Conservation (phyloP, 1,140 invertebrate species). For the Nymphalis io region DNA sequence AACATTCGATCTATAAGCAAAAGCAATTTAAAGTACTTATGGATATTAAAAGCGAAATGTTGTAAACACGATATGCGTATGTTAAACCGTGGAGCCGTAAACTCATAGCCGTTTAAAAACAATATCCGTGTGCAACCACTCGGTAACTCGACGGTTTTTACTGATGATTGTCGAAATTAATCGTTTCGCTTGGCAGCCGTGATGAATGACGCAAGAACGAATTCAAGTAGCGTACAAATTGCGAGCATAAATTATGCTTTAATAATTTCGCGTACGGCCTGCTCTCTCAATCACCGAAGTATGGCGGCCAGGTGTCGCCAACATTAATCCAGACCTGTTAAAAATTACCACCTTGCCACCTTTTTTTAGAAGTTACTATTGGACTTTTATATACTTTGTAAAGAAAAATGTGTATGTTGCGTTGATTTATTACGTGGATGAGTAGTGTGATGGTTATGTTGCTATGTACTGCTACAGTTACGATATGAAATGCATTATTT, state of each 20-base stretch:
- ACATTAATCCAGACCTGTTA: slow-evolving; percentile 63
- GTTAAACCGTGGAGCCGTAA: slow-evolving; percentile 7
- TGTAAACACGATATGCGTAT: slow-evolving; percentile 21
- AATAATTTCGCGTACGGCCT: slow-evolving; percentile 75
- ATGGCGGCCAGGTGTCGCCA: slow-evolving; percentile 64
- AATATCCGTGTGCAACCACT: slow-evolving; percentile 40
- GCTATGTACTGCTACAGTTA: no score
- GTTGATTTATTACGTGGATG: background rate
- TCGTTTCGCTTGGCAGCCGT: slow-evolving; percentile 54
- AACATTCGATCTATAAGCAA: background rate
- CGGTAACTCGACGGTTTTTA: slow-evolving; percentile 54
- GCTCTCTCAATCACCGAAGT: slow-evolving; percentile 67
- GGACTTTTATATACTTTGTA: background rate
- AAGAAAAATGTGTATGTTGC: background rate
- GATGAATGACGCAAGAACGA: slow-evolving; percentile 75
- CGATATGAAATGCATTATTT: background rate
- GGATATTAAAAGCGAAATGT: slow-evolving; percentile 6
- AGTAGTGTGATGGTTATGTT: no score
- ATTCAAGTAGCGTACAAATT: slow-evolving; percentile 76
- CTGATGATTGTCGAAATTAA: slow-evolving; percentile 70
- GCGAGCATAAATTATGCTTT: slow-evolving; percentile 78
- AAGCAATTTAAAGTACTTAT: slow-evolving; percentile 8
- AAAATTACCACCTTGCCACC: slow-evolving; percentile 53
- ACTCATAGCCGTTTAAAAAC: slow-evolving; percentile 37
- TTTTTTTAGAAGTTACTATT: slow-evolving; percentile 34